Percentiles rank a stretch among this genome's conserved stretches.
Evolutionary conservation across 2,888 invertebrate species (phyloP).

Genomic region (Drosophila kuntzei): DNA sequence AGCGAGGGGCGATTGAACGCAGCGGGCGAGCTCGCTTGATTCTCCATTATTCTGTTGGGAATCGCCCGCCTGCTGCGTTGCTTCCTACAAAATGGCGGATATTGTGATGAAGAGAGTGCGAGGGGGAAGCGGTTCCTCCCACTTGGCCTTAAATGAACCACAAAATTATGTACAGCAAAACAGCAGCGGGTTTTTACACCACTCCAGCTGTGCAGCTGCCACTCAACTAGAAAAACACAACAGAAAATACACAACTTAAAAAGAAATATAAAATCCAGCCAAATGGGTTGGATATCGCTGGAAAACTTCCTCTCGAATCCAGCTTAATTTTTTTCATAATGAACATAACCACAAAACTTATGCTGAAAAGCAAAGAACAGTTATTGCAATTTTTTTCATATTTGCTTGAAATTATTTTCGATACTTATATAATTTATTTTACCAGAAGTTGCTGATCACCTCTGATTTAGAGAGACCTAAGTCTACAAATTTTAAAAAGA

Average conservation of each 20-base stretch:
- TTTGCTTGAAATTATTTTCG: no score
- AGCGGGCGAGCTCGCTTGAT: conserved; percentile 44
- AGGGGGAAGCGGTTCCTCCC: not conserved
- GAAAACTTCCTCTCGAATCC: not conserved
- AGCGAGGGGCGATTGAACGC: conserved; percentile 43
- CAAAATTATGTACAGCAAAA: conserved; percentile 46
- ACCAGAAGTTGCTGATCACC: no score
- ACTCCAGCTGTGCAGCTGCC: conserved; percentile 44
- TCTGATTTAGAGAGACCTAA: no score
- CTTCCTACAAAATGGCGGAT: conserved; percentile 19
- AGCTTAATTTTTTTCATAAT: not conserved
- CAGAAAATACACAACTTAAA: not conserved
- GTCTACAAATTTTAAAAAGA: no score
- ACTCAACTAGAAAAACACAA: conserved; percentile 14
- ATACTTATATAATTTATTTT: no score
- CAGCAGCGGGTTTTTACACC: conserved; percentile 34
- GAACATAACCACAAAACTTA: not conserved
- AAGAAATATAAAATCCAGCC: not conserved
- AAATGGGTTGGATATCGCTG: not conserved
- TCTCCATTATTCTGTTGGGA: conserved; percentile 30
- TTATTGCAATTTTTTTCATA: no score
- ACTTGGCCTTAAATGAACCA: conserved; percentile 52
- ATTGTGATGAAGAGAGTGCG: not conserved
- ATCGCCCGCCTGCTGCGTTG: conserved; percentile 43
- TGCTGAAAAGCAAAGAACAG: not conserved